Evolutionary conservation across 2,888 invertebrate species (phyloP), one percentile per base, ranked within the genome.

Genomic region (Ligdia adustata): DNA sequence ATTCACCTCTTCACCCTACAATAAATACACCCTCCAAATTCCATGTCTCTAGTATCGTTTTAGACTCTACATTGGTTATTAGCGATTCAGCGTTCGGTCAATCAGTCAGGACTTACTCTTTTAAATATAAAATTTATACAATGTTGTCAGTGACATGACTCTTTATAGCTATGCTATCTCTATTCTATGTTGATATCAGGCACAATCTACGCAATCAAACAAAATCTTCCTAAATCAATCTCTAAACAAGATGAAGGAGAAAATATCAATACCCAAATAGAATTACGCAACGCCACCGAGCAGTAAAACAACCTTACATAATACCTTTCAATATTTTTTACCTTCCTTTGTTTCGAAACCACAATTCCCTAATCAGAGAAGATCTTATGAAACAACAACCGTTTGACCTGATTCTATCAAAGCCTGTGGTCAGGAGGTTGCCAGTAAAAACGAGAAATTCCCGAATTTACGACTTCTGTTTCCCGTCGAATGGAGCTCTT

Each of bases 331-430:
- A 39, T 46, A 34, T 40, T 46, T 33, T 6, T 35, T 14, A 31
- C 12, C 13, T 47, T 32, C 46, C 56, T 55, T 58, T 53, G 46
- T 48, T 28, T 20, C 1, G 27, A 9, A 39, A 38, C 55, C 50
- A 31, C 50, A 43, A 32, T 38, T 28, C 41, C 39, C 50, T 29
- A 53, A 53, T 55, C 55, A 50, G 44, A 45, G 49, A 27, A 40
- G 45, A 51, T 52, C 49, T 54, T 48, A 31, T 54, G 55, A 55
- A 62, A 60, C 57, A 55, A 54, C 46, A 53, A 52, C 47, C 43
- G 38, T 54, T 57, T 55, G 60, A 58, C 56, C 56, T 28, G 47
- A 53, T 53, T 50, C 35, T 9, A 52, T 53, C 59, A 55, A 54
- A 59, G 48, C 52, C 27, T 48, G 48, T 40, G 52, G 60, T 54